Evolutionary conservation across 2,888 invertebrate genomes (phyloP).

Genomic region (Acleris sparsana): DNA sequence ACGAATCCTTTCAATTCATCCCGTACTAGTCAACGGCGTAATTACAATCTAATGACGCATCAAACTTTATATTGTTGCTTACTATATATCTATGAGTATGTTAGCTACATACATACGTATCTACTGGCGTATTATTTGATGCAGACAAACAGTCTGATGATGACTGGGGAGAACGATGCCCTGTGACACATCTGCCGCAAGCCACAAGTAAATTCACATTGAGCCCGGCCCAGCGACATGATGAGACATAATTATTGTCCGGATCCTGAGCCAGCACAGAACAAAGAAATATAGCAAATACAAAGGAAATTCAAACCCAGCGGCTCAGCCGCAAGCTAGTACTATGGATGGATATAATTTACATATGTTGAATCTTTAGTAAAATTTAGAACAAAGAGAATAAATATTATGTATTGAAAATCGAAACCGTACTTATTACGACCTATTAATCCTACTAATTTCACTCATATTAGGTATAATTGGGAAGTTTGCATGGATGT

Average conservation of each 20-base stretch:
- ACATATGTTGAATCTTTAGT: too few species aligned
- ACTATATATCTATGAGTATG: too few species aligned
- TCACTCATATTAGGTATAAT: too few species aligned
- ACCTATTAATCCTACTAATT: too few species aligned
- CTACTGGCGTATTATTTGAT: slow-evolving; percentile 20
- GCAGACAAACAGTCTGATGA: slow-evolving; percentile 20
- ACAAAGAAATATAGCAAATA: slow-evolving; percentile 9
- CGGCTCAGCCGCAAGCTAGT: too few species aligned
- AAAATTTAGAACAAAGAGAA: too few species aligned
- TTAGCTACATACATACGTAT: not conserved
- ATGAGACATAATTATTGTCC: slow-evolving; percentile 18
- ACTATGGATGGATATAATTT: too few species aligned
- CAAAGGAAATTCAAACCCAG: not conserved
- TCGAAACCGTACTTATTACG: too few species aligned
- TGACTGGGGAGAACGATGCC: slow-evolving; percentile 12
- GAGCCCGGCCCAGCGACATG: slow-evolving; percentile 4
- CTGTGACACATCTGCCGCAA: slow-evolving; percentile 25
- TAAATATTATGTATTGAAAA: too few species aligned
- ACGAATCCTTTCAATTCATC: not conserved
- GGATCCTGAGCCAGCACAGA: slow-evolving; percentile 18
- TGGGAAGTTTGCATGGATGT: too few species aligned
- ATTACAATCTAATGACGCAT: not conserved
- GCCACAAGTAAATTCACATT: slow-evolving; percentile 13
- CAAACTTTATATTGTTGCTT: too few species aligned
- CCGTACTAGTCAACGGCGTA: slow-evolving; percentile 9